Evolutionary conservation across 2,113 vertebrate species (phyloP), one percentile per base, ranked within the genome.

Genomic region (Siniperca chuatsi): DNA sequence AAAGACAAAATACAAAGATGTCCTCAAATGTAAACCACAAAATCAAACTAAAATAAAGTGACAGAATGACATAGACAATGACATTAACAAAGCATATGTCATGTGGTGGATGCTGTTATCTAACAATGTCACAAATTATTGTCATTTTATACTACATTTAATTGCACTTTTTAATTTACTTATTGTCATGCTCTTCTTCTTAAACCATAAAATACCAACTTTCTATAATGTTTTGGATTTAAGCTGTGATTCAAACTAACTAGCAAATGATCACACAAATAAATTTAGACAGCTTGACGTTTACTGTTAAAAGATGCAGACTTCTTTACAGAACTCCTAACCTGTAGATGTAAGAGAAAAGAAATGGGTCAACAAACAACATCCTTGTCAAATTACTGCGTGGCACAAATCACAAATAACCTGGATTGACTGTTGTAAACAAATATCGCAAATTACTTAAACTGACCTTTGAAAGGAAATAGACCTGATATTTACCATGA

Each of bases 381-480:
- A 80, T 52, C 42, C 40, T 61, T 74, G 85, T 78, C 42, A 80
- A 81, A 66, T 81, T 75, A 57, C 72, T 52, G 46, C 40, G 42
- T 1, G 16, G 46, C 6, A 58, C 46, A 75, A 55, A 37, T 35
- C 23, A 57, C 70, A 75, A 62, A 79, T 67, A 83, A 89, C 60
- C 20, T 35, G 15, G 29, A 55, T 35, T 62, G 48, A 65, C 74
- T 75, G 44, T 35, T 64, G 70, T 65, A 66, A 73, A n/a, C 64
- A 79, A 46, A 85, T 67, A 72, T 18, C 42, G 16, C 60, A 83
- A 73, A 68, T 72, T 71, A 48, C 55, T 82, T 61, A 58, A 77
- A 55, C 52, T 78, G 68, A 80, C 71, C 80, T 83, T 68, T 82
- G 23, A 66, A 79, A 62, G 55, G 37, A 76, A 82, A 61, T 55